Base-by-base conservation (phyloP, 2,888 invertebrate species). In the Pollenia labialis region DNA sequence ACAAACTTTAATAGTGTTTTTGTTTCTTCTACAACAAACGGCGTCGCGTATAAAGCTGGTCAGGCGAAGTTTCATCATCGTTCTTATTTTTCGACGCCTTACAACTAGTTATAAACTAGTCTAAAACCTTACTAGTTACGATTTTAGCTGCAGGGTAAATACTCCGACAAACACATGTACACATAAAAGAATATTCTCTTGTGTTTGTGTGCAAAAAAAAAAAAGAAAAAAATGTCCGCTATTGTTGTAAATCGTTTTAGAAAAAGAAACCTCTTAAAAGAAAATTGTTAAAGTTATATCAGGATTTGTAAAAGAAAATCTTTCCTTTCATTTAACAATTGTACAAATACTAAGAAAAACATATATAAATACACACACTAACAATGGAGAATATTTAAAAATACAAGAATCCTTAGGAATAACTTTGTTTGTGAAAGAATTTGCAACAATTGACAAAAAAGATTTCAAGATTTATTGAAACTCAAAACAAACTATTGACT, bases 391-490 rank as follows among this genome's bases (percentile, higher is more conserved):
- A 71, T 50, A 60, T 23, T 66, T 46, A 16, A 1, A 74, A 54
- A 71, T 54, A 66, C 46, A 32, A 23, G 69, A 52, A 66, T 48
- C 48, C 14, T 81, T 68, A 42, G n/a, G 11, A 58, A 71, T 23
- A 66, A 68, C 48, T 50, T 18, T 48, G 42, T 48, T 42, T 74
- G 74, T 81, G 58, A 32, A n/a, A 50, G 74, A 68, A 60, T 74
- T 75, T 74, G 42, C 46, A 74, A 68, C 81, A 74, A 74, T 74
- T 75, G 74, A 75, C 60, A 81, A 74, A 48, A 56, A 66, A 74
- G 32, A 32, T 32, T 32, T 32, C 6, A 6, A 32, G 32, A 32
- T 32, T 66, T 81, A 66, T 56, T 74, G 48, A 56, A 9, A 4
- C 12, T 54, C 10, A 71, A 52, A 54, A 72, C 72, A 74, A 74